Evolutionary conservation across 2,113 vertebrate genomes (phyloP).

Genomic region (Anseranas semipalmata): DNA sequence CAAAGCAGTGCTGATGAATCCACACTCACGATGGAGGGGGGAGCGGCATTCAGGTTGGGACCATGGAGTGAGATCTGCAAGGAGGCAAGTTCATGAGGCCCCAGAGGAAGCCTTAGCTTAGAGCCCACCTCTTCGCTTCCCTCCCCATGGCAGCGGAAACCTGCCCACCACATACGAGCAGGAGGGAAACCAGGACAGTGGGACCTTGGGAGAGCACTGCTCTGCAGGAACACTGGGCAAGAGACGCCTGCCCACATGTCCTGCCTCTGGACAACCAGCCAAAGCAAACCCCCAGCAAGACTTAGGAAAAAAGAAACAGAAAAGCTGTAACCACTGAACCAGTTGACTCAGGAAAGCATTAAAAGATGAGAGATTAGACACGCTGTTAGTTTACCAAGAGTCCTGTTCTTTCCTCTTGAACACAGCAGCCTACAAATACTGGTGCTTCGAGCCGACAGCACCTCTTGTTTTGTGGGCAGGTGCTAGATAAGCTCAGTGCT

Average conservation of each 20-base stretch:
- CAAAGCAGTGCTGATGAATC: not conserved
- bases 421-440: not conserved
- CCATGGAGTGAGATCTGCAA: not conserved
- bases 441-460: not conserved
- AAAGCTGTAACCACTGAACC: not conserved
- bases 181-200: not conserved
- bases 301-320: not conserved
- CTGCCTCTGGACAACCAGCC: not conserved
- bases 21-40: fast-evolving
- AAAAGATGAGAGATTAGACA: not conserved
- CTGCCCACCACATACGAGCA: fast-evolving
- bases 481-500: not conserved
- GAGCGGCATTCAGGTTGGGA: not conserved
- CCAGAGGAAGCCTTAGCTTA: not conserved
- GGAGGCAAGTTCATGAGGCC: not conserved
- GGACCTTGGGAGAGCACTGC: not conserved
- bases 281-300: fast-evolving
- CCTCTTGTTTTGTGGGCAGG: not conserved
- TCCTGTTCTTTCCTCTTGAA: not conserved
- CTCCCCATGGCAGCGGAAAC: not conserved
- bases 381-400: not conserved
- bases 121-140: not conserved
- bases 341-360: not conserved
- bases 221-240: not conserved
- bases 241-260: not conserved